Percentiles rank a stretch among this genome's conserved stretches.
These are phyloP conservation scores for Amphipoea oculea DNA, from an alignment of 2,888 invertebrate genomes.

Conservation along the genomic window DNA sequence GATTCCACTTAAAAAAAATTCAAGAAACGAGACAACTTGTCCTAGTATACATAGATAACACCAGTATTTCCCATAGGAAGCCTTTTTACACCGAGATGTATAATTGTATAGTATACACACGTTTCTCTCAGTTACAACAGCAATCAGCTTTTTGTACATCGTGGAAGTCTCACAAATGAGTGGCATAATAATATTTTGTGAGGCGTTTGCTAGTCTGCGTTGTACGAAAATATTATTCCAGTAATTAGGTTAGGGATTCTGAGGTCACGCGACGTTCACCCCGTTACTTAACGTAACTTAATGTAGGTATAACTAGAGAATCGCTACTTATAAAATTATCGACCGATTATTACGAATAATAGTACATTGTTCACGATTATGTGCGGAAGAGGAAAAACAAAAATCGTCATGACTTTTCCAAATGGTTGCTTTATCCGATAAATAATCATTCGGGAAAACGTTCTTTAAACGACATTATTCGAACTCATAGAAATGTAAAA, in stretches of 20 bases:
- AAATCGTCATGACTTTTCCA: too few relatives aligned
- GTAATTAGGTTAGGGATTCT: constrained; percentile 34
- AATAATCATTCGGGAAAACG: too few relatives aligned
- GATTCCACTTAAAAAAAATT: too few relatives aligned
- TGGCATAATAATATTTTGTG: background rate
- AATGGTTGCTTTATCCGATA: too few relatives aligned
- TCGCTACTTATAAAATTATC: too few relatives aligned
- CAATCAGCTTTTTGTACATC: background rate
- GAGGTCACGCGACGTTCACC: constrained; percentile 32
- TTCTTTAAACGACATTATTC: too few relatives aligned
- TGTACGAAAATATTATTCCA: constrained; percentile 35
- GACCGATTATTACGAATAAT: too few relatives aligned
- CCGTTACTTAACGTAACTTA: constrained; percentile 19
- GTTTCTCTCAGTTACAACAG: background rate
- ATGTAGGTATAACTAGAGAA: background rate
- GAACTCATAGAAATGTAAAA: too few relatives aligned
- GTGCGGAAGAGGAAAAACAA: too few relatives aligned
- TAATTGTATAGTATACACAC: background rate
- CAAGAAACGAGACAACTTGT: background rate
- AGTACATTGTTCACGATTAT: too few relatives aligned
- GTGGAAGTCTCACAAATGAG: constrained; percentile 15
- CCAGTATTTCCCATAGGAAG: background rate
- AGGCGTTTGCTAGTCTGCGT: background rate
- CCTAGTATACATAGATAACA: background rate
- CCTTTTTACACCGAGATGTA: background rate